Evolutionary conservation across 2,113 vertebrate species (phyloP).

Genomic region (Morone chrysops): DNA sequence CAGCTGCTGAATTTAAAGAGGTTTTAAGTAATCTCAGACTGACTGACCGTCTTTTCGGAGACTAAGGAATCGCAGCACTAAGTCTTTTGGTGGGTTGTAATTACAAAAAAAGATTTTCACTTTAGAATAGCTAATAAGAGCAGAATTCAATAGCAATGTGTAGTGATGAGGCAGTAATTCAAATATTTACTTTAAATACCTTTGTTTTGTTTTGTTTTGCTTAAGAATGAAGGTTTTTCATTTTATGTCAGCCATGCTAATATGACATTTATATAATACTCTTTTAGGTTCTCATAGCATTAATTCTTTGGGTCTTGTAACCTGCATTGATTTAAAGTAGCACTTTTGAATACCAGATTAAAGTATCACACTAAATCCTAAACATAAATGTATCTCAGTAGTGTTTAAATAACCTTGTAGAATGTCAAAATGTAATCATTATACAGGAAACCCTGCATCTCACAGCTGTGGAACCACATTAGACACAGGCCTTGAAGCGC

Average conservation of each 20-base stretch:
- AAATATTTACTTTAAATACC: no score
- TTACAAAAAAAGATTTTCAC: constrained; percentile 8
- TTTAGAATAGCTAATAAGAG: not conserved
- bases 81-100: constrained; percentile 2
- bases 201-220: no score
- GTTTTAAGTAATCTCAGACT: constrained; percentile 28
- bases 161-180: not conserved
- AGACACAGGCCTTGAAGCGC: constrained; percentile 32
- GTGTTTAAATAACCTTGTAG: constrained; percentile 39
- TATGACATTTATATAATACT: not conserved
- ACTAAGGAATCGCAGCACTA: not conserved
- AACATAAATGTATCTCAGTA: constrained; percentile 26
- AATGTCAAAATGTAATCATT: constrained; percentile 54
- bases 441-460: constrained; percentile 35
- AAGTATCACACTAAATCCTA: constrained; percentile 20
- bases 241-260: not conserved
- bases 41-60: constrained; percentile 19
- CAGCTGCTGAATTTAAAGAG: constrained; percentile 35
- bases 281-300: not conserved
- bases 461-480: constrained; percentile 60
- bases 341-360: constrained; percentile 11
- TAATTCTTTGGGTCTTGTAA: not conserved
- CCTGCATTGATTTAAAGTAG: not conserved
- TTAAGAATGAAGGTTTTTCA: not conserved
- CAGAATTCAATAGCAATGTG: not conserved